These are phyloP conservation scores for Neosilurus hyrtlii DNA, from an alignment of 2,797 vertebrate genomes.

Conservation along the genomic window DNA sequence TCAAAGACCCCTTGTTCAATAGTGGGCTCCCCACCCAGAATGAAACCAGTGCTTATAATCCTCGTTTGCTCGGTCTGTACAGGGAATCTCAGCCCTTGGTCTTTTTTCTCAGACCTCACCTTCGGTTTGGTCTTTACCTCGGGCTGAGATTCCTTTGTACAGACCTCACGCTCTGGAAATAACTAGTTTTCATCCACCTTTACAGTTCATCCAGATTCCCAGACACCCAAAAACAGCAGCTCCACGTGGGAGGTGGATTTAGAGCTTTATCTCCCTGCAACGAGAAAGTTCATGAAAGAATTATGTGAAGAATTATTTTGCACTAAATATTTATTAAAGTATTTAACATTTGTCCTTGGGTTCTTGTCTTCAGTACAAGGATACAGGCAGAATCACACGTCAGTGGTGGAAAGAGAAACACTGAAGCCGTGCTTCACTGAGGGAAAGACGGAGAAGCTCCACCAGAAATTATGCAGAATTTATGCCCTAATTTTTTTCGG, in stretches of 20 bases:
- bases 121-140: too few relatives aligned
- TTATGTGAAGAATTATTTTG: background rate
- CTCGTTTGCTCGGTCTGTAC: too few relatives aligned
- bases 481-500: background rate
- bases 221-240: background rate
- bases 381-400: background rate
- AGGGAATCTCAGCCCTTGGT: too few relatives aligned
- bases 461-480: constrained; percentile 15
- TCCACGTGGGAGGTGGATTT: too few relatives aligned
- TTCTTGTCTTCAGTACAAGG: background rate
- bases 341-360: background rate
- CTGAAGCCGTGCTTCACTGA: background rate
- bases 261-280: background rate
- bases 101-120: too few relatives aligned
- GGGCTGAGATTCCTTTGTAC: too few relatives aligned
- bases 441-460: background rate
- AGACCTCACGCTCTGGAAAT: too few relatives aligned
- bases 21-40: too few relatives aligned
- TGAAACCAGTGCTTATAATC: too few relatives aligned
- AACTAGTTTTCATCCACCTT: background rate
- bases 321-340: background rate
- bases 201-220: background rate
- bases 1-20: too few relatives aligned
- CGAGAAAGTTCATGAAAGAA: background rate
- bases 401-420: background rate